Conservation (phyloP, 2,888 invertebrate species). For the Pollenia labialis region DNA sequence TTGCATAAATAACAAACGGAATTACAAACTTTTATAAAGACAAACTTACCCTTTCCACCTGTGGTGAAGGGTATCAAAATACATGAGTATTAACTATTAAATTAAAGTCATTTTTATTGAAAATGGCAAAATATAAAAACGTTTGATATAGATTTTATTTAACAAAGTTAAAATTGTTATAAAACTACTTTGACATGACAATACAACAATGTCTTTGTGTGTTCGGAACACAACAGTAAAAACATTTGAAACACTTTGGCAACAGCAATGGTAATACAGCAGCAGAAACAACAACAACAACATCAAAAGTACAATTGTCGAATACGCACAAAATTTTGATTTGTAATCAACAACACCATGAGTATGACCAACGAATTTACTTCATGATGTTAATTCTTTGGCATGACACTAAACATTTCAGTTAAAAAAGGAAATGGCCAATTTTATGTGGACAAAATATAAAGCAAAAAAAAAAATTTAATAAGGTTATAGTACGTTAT, state of each 20-base stretch:
- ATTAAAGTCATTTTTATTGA: conserved; percentile 27
- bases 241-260: conserved; percentile 12
- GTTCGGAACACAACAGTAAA: conserved; percentile 11
- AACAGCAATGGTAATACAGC: conserved; percentile 11
- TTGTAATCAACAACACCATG: not conserved
- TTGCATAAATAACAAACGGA: no score
- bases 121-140: conserved; percentile 44
- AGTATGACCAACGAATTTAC: not conserved
- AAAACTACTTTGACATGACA: conserved; percentile 62
- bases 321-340: conserved; percentile 45
- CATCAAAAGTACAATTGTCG: conserved; percentile 3
- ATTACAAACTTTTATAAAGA: no score
- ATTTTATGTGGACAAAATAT: not conserved
- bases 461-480: not conserved
- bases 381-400: no score
- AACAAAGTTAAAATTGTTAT: conserved; percentile 41
- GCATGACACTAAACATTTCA: not conserved
- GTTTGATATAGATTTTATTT: conserved; percentile 19
- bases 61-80: no score
- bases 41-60: no score
- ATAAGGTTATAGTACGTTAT: no score
- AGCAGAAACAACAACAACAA: conserved; percentile 7
- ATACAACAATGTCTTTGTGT: conserved; percentile 46
- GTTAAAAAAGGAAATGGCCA: not conserved
- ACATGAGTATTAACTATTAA: no score